phyloP scores from a whole-genome alignment of 1,140 invertebrate genomes.

The Drosophila truncata region DNA sequence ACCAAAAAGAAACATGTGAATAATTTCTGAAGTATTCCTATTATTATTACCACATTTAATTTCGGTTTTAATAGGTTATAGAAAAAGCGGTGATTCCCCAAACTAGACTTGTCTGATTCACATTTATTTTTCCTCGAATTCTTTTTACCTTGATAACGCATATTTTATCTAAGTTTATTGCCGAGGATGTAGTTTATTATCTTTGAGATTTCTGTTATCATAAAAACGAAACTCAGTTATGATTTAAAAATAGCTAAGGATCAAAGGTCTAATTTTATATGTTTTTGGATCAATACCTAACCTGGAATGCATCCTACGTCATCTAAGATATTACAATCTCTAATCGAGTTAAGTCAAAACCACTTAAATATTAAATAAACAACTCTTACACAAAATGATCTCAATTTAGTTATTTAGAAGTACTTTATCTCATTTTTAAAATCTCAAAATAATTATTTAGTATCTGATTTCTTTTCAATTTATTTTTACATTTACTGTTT shows the following conservation, averaged over 20 bases:
- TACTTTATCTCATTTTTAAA: background rate
- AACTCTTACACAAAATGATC: background rate
- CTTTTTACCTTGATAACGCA: background rate
- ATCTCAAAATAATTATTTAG: slow-evolving; percentile 6
- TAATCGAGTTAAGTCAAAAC: background rate
- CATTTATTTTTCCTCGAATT: background rate
- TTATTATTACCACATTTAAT: background rate
- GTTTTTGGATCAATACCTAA: background rate
- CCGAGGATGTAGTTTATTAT: background rate
- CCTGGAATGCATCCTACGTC: background rate
- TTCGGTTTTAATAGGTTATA: background rate
- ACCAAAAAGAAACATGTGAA: too few relatives aligned
- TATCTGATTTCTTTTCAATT: background rate
- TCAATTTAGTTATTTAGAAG: slow-evolving; percentile 1
- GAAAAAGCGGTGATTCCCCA: background rate
- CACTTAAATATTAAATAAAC: slow-evolving; percentile 11
- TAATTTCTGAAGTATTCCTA: background rate
- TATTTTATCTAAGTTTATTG: background rate
- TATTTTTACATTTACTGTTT: slow-evolving; percentile 13
- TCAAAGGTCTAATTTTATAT: background rate
- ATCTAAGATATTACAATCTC: background rate
- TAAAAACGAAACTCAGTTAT: too few relatives aligned
- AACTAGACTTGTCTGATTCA: background rate
- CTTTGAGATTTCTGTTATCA: background rate
- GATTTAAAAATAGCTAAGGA: background rate